Percentiles rank a stretch among this genome's conserved stretches.
Conservation (phyloP, 2,888 invertebrate species). For the Lymantria dispar region DNA sequence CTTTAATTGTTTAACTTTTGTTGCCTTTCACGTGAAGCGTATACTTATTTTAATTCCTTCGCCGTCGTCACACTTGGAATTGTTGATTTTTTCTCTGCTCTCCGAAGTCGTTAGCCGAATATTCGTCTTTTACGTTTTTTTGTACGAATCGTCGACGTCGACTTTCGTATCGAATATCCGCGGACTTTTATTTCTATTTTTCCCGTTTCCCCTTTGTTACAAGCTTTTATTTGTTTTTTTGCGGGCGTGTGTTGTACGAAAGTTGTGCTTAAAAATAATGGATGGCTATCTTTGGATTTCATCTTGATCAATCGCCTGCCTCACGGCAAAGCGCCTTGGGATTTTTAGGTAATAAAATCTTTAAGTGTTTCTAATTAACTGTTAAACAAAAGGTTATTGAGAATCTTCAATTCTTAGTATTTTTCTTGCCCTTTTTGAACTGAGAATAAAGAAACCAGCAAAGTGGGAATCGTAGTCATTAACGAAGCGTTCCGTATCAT, state of each 20-base stretch:
- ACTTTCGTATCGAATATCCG: slow-evolving; percentile 34
- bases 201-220: slow-evolving; percentile 20
- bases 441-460: no score
- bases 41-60: slow-evolving; percentile 60
- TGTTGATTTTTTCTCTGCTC: slow-evolving; percentile 54
- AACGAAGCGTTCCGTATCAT: no score
- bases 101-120: slow-evolving; percentile 48
- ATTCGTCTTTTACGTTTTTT: slow-evolving; percentile 37
- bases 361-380: no score
- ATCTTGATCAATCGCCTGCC: background rate
- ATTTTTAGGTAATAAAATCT: no score
- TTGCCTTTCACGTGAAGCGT: slow-evolving; percentile 49
- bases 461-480: no score
- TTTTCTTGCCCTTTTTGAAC: no score
- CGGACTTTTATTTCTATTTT: slow-evolving; percentile 19
- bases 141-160: slow-evolving; percentile 21
- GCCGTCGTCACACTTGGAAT: slow-evolving; percentile 53
- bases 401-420: no score
- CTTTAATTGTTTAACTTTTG: background rate
- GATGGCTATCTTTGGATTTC: slow-evolving; percentile 10
- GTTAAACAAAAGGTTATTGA: no score
- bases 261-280: slow-evolving; percentile 15
- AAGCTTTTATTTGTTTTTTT: slow-evolving; percentile 23
- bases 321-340: no score
- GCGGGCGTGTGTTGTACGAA: slow-evolving; percentile 4